A percentile compares a stretch with the other conserved stretches of the same genome.
These are phyloP conservation scores for Danaus chrysippus DNA, from an alignment of 2,888 invertebrate species.

Conservation along the genomic window DNA sequence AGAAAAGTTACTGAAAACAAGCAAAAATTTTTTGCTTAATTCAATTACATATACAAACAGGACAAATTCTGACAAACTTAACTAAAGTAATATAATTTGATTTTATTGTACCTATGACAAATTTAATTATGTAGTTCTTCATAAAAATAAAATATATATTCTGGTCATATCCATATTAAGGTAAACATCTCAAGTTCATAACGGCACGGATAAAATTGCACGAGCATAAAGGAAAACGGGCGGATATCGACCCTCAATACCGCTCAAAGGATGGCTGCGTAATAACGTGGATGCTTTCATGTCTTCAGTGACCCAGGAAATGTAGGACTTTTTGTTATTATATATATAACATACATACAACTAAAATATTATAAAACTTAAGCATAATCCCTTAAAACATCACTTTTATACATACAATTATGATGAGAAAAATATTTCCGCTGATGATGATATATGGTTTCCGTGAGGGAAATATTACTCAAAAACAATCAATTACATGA, in stretches of 20 bases:
- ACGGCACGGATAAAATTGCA: constrained; percentile 74
- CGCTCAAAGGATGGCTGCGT: constrained; percentile 65
- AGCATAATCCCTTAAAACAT: too few relatives aligned
- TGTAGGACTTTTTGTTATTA: not conserved
- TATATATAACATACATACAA: not conserved
- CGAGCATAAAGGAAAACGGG: constrained; percentile 74
- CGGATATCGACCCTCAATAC: constrained; percentile 79
- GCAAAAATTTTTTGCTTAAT: too few relatives aligned
- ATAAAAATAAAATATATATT: too few relatives aligned
- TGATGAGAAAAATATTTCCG: not conserved
- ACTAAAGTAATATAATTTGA: too few relatives aligned
- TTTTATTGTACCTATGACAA: too few relatives aligned
- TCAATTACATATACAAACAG: too few relatives aligned
- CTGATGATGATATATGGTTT: constrained; percentile 12
- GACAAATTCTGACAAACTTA: too few relatives aligned
- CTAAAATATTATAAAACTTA: too few relatives aligned
- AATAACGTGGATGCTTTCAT: constrained; percentile 52
- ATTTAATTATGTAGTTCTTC: too few relatives aligned
- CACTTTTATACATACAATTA: not conserved
- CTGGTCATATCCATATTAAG: constrained; percentile 43
- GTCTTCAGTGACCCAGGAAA: constrained; percentile 20
- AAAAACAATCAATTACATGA: constrained; percentile 72
- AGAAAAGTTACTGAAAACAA: too few relatives aligned
- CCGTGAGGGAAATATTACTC: constrained; percentile 32
- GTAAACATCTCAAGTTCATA: constrained; percentile 55